Conservation (phyloP, 1,140 invertebrate species). For the Drosophila melanica region DNA sequence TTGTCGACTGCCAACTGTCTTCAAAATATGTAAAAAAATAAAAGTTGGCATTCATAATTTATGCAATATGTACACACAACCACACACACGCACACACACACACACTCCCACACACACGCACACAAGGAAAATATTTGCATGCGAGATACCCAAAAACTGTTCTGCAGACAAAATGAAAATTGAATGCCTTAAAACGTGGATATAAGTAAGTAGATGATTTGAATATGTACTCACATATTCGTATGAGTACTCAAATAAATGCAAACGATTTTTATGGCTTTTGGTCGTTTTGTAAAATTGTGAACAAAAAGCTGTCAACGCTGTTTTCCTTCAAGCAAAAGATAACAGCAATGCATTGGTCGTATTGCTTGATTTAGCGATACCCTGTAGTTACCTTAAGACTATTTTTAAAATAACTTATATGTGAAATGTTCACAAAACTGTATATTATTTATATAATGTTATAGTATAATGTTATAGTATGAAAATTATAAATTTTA, state of each 20-base stretch:
- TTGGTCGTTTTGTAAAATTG: constrained; percentile 49
- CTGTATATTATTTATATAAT: too few relatives aligned
- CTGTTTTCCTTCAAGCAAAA: constrained; percentile 35
- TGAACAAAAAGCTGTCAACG: constrained; percentile 75
- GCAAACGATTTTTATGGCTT: constrained; percentile 51
- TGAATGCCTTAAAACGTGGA: constrained; percentile 72
- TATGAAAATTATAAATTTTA: too few relatives aligned
- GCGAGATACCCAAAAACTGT: constrained; percentile 51
- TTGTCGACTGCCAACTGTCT: constrained; percentile 78
- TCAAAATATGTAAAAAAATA: constrained; percentile 82
- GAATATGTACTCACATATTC: constrained; percentile 36
- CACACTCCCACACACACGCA: constrained; percentile 36
- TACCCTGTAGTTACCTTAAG: neutral
- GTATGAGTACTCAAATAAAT: constrained; percentile 31
- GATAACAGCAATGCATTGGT: constrained; percentile 15
- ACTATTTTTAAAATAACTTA: too few relatives aligned
- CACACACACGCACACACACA: constrained; percentile 31
- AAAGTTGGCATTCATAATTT: constrained; percentile 81
- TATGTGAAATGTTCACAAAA: too few relatives aligned
- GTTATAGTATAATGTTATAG: too few relatives aligned
- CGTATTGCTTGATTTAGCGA: neutral
- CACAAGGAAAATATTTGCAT: constrained; percentile 63
- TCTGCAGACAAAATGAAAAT: constrained; percentile 64
- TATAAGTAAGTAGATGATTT: constrained; percentile 52
- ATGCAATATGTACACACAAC: constrained; percentile 69